These are phyloP conservation scores for Australoheros facetus DNA, from an alignment of 2,797 vertebrate species.

Conservation along the genomic window DNA sequence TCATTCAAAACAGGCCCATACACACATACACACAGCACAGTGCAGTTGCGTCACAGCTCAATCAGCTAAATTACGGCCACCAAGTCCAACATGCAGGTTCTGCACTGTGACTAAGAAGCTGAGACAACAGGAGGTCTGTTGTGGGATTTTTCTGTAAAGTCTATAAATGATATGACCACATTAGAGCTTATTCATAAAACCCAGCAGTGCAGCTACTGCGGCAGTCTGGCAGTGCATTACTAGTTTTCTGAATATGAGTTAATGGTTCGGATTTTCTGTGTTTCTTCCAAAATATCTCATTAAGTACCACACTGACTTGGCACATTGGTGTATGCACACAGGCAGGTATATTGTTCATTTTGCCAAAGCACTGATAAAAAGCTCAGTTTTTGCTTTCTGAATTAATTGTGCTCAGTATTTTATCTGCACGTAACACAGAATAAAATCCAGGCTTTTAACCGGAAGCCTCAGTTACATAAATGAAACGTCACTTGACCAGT, in stretches of 20 bases:
- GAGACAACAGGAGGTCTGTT: constrained; percentile 39
- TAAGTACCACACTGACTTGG: not conserved
- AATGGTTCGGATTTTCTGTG: not conserved
- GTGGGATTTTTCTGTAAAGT: constrained; percentile 38
- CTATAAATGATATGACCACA: constrained; percentile 25
- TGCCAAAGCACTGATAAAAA: too few relatives aligned
- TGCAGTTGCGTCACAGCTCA: constrained; percentile 49
- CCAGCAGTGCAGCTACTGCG: not conserved
- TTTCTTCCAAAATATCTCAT: constrained; percentile 2
- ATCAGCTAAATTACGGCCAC: constrained; percentile 48
- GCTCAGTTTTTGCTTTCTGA: not conserved
- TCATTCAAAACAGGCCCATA: constrained; percentile 18
- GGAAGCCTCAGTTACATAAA: not conserved
- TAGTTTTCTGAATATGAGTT: not conserved
- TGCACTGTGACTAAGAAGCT: not conserved
- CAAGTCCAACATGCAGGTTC: constrained; percentile 15
- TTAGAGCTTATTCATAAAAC: constrained; percentile 25
- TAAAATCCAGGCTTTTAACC: rapidly evolving
- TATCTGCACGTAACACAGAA: not conserved
- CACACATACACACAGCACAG: not conserved
- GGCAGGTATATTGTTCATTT: not conserved
- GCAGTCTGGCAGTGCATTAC: not conserved
- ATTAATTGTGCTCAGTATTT: not conserved
- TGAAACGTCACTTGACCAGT: not conserved
- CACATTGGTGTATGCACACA: not conserved